These are phyloP conservation scores for Volucella inanis DNA, from an alignment of 2,888 invertebrate species.

Conservation along the genomic window DNA sequence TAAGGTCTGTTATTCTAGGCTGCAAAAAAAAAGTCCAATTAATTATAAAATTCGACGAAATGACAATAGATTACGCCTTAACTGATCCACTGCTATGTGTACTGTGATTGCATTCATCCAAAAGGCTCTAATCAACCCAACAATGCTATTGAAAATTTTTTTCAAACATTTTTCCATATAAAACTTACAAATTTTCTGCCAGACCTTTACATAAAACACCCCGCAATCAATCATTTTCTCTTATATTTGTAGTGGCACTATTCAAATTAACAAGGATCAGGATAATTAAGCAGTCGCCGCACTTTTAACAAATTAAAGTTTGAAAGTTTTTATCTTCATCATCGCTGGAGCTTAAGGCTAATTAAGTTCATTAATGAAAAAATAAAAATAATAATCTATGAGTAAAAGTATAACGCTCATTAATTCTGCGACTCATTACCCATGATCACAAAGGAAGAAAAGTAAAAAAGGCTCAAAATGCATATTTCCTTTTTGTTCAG, in stretches of 20 bases:
- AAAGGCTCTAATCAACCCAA: no score
- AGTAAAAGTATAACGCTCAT: conserved; percentile 25
- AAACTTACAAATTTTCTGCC: no score
- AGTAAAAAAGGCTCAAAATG: conserved; percentile 4
- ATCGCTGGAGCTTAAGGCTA: conserved; percentile 5
- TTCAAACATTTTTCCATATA: no score
- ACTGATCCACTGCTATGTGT: no score
- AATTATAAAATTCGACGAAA: no score
- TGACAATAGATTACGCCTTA: no score
- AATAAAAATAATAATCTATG: conserved; percentile 1
- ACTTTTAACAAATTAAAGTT: conserved; percentile 1
- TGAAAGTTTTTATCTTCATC: neutral
- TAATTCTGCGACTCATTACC: conserved; percentile 43
- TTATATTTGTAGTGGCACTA: conserved; percentile 9
- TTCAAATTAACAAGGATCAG: conserved; percentile 25
- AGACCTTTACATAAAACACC: neutral
- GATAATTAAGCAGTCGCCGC: conserved; percentile 37
- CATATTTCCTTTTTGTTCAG: conserved; percentile 37
- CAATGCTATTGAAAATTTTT: no score
- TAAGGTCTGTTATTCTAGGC: no score
- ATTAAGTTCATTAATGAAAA: neutral
- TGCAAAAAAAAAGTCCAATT: no score
- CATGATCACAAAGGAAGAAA: conserved; percentile 20
- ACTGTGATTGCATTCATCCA: no score
- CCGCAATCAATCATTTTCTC: conserved; percentile 33